Base-by-base conservation (phyloP, 2,113 vertebrate genomes). In the Oncorhynchus kisutch region DNA sequence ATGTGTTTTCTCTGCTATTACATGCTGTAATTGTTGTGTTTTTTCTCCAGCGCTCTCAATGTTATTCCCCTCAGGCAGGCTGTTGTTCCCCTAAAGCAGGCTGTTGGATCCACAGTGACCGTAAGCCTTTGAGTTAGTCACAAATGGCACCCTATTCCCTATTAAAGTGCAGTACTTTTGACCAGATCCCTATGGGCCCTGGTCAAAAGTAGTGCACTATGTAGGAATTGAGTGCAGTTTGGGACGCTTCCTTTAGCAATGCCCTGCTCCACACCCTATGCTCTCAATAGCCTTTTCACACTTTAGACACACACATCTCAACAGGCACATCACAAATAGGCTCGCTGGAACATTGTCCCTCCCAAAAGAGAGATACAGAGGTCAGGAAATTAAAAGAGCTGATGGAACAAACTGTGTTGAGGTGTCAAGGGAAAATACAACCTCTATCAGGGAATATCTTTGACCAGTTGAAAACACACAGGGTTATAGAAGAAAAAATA, bases 1-100 rank as follows among this genome's bases (percentile, higher is more conserved):
- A 78, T 88, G 85, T 72, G 75, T 87, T 87, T 84, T 85, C 77
- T 34, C 54, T 51, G 77, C 84, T 86, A 88, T 88, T 87, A 87
- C 84, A 75, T 11, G 13, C 83, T 80, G 84, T 89, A 89, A 92
- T 88, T 89, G 87, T 90, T 89, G 92, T 9, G 9, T 79, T 86
- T 82, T 81, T 77, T 75, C 84, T 84, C 82, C 67, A 27, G 72
- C 27, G 5, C 39, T 74, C 72, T 22, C 8, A 25, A n/a, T 11
- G 2, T 24, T 22, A 59, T 70, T 82, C 54, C 67, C 72, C 67
- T 67, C 74, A 22, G 24, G 70, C 62, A 72, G 73, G 71, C 75
- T 81, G 67, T 76, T 85, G 80, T 77, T 73, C 74, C 82, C 79
- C 75, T 25, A 75, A 70, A 72, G 75, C 81, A 74, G 39, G 39